Evolutionary conservation across 1,140 invertebrate species (phyloP).

Genomic region (Lepidotrigona ventralis): DNA sequence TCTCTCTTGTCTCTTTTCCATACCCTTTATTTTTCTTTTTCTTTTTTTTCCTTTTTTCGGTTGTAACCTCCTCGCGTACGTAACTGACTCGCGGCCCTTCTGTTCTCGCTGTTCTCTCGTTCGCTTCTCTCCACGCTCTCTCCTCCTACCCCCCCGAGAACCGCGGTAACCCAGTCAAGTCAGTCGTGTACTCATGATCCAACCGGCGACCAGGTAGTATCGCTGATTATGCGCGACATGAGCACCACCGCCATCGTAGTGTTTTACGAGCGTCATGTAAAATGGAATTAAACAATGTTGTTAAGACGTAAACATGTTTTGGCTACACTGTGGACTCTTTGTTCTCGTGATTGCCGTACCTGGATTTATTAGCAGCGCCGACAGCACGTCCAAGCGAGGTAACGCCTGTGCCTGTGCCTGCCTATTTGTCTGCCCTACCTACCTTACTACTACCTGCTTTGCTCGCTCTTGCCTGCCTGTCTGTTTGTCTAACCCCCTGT

Average conservation of each 20-base stretch:
- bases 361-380: constrained; percentile 79
- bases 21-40: constrained; percentile 11
- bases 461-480: constrained; percentile 2
- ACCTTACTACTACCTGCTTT: constrained; percentile 19
- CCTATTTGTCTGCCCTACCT: neutral
- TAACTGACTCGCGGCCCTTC: neutral
- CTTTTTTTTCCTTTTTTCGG: neutral
- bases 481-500: neutral
- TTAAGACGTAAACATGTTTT: constrained; percentile 81
- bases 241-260: constrained; percentile 69
- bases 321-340: constrained; percentile 80
- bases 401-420: constrained; percentile 56
- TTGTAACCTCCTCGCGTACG: too few relatives aligned
- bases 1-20: constrained; percentile 26
- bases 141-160: constrained; percentile 34
- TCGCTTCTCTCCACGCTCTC: constrained; percentile 15
- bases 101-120: neutral
- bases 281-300: constrained; percentile 80
- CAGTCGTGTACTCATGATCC: constrained; percentile 68
- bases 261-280: constrained; percentile 77
- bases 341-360: constrained; percentile 79
- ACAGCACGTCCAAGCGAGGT: constrained; percentile 78
- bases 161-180: constrained; percentile 53
- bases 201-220: constrained; percentile 70
- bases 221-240: constrained; percentile 72